Base-by-base conservation (phyloP, 2,113 vertebrate genomes). In the Thunnus maccoyii region DNA sequence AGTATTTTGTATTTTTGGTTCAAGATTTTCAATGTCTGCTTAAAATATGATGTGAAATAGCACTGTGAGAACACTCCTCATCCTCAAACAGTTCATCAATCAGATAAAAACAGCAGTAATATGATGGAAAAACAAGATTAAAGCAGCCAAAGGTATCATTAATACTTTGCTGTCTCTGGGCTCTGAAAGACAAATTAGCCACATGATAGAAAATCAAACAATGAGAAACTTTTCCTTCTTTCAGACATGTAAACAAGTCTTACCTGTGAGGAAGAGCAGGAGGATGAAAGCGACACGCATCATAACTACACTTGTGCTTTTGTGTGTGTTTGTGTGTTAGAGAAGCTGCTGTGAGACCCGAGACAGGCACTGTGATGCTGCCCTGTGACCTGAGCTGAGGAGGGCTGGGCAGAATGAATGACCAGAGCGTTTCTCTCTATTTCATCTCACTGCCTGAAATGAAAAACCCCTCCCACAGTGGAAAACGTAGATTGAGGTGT, bases 261-360 rank as follows among this genome's bases (percentile, higher is more conserved):
- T 76, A 93, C 93, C 93, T 85, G 83, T 72, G 18, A 89, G 57
- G 70, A 91, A 4, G 44, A 91, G 5, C 36, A 92, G 72, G 64
- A 89, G 32, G 56, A 91, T 13, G 54, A 86, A 58, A 69, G 44
- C 58, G 48, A 62, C 58, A 44, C 3, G 64, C 50, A 56, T 76
- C 84, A 75, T 93, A 14, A 83, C 83, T 72, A 25, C 47, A 76
- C 41, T 64, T 9, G 9, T 50, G 11, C 36, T 25, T 22, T 22
- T 14, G 47, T 32, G 65, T 55, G 52, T 72, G 48, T 25, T 67
- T 68, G 51, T 58, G 25, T 54, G 18, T 76, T 8, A 3, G 56
- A 30, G 17, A 14, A 30, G 41, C 36, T 27, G 30, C 6, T 30
- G 58, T 7, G 4, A 41, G 36, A 52, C 16, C 18, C 6, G n/a